Percentiles rank a stretch among this genome's conserved stretches.
Evolutionary conservation across 2,797 vertebrate genomes (phyloP).

Genomic region (Macroramphosus scolopax): DNA sequence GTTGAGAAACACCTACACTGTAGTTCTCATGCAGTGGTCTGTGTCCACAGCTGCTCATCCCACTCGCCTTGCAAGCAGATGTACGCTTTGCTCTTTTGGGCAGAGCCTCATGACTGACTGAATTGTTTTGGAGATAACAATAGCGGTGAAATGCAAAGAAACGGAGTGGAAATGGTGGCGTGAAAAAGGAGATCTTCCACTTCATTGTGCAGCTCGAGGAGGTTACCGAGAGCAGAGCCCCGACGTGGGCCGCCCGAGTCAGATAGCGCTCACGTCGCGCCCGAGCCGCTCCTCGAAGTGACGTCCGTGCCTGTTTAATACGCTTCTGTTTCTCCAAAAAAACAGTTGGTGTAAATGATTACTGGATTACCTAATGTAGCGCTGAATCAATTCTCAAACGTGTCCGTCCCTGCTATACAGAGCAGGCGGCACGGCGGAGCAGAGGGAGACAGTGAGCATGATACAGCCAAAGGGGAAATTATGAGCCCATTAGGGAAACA

Average conservation of each 20-base stretch:
- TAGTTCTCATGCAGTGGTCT: constrained; percentile 54
- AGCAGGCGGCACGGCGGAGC: constrained; percentile 34
- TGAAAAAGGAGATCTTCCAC: constrained; percentile 69
- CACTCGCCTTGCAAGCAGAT: constrained; percentile 57
- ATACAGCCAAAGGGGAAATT: constrained; percentile 74
- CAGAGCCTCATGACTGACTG: constrained; percentile 36
- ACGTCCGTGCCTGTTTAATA: constrained; percentile 76
- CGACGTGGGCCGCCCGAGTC: constrained; percentile 46
- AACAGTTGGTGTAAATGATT: constrained; percentile 77
- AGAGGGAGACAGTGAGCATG: constrained; percentile 59
- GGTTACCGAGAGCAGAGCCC: constrained; percentile 37
- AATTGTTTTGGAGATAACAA: constrained; percentile 48
- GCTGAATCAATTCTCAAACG: constrained; percentile 76
- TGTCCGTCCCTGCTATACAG: constrained; percentile 59
- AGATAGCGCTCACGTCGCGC: constrained; percentile 50
- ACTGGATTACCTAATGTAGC: constrained; percentile 79
- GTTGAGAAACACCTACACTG: constrained; percentile 65
- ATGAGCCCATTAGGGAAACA: constrained; percentile 58
- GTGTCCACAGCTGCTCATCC: constrained; percentile 63
- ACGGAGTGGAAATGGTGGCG: constrained; percentile 58
- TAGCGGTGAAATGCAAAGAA: constrained; percentile 48
- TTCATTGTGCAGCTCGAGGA: constrained; percentile 66
- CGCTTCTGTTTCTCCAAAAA: constrained; percentile 64
- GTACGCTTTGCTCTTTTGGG: constrained; percentile 37
- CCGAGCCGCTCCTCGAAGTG: constrained; percentile 55